Percentiles rank a stretch among this genome's conserved stretches.
Conservation (phyloP, 2,113 vertebrate genomes). For the Paramisgurnus dabryanus region DNA sequence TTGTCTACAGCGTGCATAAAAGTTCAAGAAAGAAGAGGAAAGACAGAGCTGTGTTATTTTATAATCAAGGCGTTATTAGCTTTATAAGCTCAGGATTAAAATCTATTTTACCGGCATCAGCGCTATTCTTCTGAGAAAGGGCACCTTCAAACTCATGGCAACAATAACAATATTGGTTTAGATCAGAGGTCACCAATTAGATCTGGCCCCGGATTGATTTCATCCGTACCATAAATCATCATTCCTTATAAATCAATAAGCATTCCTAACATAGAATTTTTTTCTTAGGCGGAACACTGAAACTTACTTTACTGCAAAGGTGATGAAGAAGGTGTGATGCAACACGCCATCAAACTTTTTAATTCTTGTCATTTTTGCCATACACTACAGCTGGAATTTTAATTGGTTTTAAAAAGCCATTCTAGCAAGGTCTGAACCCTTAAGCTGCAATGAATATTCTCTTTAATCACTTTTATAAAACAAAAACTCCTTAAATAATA, state of each 20-base stretch:
- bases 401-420: no score
- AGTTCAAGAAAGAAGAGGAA: neutral
- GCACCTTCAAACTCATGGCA: constrained; percentile 5
- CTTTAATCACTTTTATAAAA: no score
- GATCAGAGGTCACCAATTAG: neutral
- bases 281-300: no score
- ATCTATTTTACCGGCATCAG: neutral
- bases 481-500: no score
- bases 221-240: neutral
- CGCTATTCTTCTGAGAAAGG: neutral
- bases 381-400: no score
- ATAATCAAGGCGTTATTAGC: constrained; percentile 16
- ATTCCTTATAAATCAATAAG: neutral
- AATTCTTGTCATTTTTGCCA: no score
- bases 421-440: no score
- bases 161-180: neutral
- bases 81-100: constrained; percentile 2
- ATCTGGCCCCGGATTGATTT: neutral
- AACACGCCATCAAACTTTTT: no score
- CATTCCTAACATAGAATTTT: no score
- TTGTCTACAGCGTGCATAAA: neutral
- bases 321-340: no score
- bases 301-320: no score
- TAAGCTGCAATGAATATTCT: no score
- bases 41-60: neutral